Base-by-base conservation (phyloP, 1,140 invertebrate species). In the Drosophila erecta region DNA sequence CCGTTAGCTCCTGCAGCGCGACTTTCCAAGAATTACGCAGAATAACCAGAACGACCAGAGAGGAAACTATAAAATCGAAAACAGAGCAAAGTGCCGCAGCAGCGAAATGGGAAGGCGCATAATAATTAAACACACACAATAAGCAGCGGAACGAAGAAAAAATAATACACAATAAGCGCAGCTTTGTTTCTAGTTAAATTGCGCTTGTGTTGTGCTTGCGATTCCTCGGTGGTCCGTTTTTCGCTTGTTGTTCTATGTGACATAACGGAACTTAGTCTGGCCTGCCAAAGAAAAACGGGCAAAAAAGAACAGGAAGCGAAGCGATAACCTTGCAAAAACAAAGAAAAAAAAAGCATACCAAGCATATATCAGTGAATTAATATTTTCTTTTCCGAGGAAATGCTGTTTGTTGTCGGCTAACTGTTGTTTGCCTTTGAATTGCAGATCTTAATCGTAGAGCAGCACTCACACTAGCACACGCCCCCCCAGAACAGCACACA, bases 91-190 rank as follows among this genome's bases (percentile, higher is more conserved):
- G 41, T 35, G 61, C 57, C 47, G 33, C 40, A 27, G 49, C 79
- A 74, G 65, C 47, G 57, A 59, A 80, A 55, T 50, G 37, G 74
- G 69, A 86, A 87, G 81, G 78, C 80, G 69, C 65, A 81, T 54
- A 71, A 87, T 65, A 81, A 76, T 78, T 78, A 41, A 87, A 62
- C 17, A 50, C 41, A 59, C 17, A 44, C 24, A 4, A 24, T 24
- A 24, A 24, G 30, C 14, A 12, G 20, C 35, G 14, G 47, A 49
- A 55, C 35, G 20, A 41, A 54, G 47, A 41, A 78, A 61, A 81
- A 86, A 81, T 76, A 86, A 87, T 69, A 72, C 69, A 66, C 72
- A 80, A 74, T 89, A 89, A 84, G 84, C 85, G 46, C 58, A 69
- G 56, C 71, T 89, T 57, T 61, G 65, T 33, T 66, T 43, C 41